These are phyloP conservation scores for Taeniopygia guttata DNA, from an alignment of 2,797 vertebrate species.

Conservation along the genomic window DNA sequence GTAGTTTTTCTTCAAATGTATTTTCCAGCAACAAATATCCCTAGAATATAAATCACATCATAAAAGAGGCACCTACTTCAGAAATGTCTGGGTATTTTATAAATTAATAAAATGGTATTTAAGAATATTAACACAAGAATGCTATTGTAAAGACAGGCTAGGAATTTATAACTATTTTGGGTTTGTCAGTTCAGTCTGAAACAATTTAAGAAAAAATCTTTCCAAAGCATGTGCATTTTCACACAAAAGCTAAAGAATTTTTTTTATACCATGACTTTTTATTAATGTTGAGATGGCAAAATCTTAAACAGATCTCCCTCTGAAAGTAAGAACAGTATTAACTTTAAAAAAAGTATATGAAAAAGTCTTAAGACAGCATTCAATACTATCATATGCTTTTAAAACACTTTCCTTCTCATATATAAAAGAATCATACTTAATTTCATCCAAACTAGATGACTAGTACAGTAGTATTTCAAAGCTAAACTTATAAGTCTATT, in stretches of 20 bases:
- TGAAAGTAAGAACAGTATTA: neutral
- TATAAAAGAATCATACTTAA: neutral
- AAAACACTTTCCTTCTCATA: neutral
- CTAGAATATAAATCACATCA: neutral
- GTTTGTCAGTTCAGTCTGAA: neutral
- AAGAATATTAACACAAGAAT: neutral
- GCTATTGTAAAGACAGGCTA: neutral
- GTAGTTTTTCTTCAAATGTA: neutral
- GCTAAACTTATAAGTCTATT: neutral
- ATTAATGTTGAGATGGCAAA: neutral
- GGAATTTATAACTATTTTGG: fast-evolving
- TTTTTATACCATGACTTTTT: neutral
- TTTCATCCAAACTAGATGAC: neutral
- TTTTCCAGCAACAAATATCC: neutral
- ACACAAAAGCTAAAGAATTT: neutral
- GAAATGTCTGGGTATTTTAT: neutral
- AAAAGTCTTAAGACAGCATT: neutral
- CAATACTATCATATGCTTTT: neutral
- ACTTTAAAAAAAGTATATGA: neutral
- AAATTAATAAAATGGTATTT: neutral
- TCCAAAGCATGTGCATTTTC: neutral
- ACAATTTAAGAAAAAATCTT: neutral
- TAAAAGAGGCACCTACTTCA: neutral
- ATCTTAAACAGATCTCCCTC: neutral
- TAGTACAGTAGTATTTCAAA: neutral